Evolutionary conservation across 2,888 invertebrate genomes (phyloP).

Genomic region (Epirrhoe tristata): DNA sequence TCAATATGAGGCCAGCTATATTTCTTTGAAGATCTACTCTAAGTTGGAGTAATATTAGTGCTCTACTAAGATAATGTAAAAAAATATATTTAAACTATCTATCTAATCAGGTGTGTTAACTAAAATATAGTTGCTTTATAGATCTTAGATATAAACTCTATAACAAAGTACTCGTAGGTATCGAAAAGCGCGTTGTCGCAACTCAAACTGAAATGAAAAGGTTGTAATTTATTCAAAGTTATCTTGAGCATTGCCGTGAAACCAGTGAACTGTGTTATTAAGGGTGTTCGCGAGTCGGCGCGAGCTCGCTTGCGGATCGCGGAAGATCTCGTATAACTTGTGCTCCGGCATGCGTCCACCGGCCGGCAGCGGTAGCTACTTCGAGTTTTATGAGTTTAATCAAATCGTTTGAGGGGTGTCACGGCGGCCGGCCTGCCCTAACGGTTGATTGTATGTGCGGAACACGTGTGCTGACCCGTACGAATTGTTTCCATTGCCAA

Average conservation of each 20-base stretch:
- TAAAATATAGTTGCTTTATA: not conserved
- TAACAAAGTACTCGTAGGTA: not conserved
- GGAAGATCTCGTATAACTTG: constrained; percentile 55
- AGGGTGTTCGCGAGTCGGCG: constrained; percentile 66
- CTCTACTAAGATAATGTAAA: not conserved
- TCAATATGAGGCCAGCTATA: not conserved
- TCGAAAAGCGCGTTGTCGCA: constrained; percentile 21
- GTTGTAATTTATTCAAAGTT: constrained; percentile 71
- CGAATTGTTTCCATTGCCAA: constrained; percentile 53
- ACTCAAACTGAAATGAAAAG: constrained; percentile 47
- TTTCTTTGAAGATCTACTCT: not conserved
- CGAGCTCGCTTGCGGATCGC: constrained; percentile 59
- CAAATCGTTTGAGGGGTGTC: constrained; percentile 78
- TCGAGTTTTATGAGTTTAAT: constrained; percentile 81
- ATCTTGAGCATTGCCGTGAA: constrained; percentile 70
- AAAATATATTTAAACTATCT: not conserved
- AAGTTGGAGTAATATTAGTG: not conserved
- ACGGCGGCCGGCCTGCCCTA: constrained; percentile 57
- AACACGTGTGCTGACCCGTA: constrained; percentile 72
- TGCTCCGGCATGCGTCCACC: constrained; percentile 35
- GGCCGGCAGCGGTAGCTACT: constrained; percentile 55
- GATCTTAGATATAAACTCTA: not conserved
- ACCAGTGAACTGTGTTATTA: constrained; percentile 82
- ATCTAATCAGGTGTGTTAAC: too few species aligned
- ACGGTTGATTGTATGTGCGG: constrained; percentile 73